Evolutionary conservation across 2,113 vertebrate genomes (phyloP).

Genomic region (Leucosticte australis): DNA sequence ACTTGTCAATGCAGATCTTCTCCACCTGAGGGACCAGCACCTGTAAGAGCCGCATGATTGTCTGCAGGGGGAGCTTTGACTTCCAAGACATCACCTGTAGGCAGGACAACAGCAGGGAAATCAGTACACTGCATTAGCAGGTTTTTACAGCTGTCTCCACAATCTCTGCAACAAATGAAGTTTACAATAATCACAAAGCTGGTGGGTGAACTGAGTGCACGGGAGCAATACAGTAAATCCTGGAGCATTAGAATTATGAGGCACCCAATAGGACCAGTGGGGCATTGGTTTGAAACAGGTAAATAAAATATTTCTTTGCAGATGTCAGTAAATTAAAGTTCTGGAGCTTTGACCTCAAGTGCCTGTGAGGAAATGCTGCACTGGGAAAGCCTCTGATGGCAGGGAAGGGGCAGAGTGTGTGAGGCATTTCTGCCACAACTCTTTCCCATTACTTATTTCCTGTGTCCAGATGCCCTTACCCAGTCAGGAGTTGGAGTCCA

Average conservation of each 20-base stretch:
- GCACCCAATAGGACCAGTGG: neutral
- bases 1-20: slow-evolving; percentile 99
- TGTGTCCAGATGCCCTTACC: slow-evolving; percentile 73
- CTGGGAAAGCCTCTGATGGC: neutral
- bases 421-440: neutral
- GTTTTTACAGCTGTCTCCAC: neutral
- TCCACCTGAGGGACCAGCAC: slow-evolving; percentile 98
- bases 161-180: neutral
- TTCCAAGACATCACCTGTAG: slow-evolving; percentile 93
- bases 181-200: neutral
- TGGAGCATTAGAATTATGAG: neutral
- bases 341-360: neutral
- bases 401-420: fast-evolving
- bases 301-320: neutral
- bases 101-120: neutral
- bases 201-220: neutral
- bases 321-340: neutral
- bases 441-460: neutral
- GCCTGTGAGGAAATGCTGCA: neutral
- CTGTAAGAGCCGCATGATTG: slow-evolving; percentile 96
- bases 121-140: neutral
- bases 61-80: slow-evolving; percentile 94
- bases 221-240: neutral
- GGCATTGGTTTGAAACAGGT: neutral
- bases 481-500: slow-evolving; percentile 92